Base-by-base conservation (phyloP, 2,113 vertebrate species). In the Ceyx melanurus region DNA sequence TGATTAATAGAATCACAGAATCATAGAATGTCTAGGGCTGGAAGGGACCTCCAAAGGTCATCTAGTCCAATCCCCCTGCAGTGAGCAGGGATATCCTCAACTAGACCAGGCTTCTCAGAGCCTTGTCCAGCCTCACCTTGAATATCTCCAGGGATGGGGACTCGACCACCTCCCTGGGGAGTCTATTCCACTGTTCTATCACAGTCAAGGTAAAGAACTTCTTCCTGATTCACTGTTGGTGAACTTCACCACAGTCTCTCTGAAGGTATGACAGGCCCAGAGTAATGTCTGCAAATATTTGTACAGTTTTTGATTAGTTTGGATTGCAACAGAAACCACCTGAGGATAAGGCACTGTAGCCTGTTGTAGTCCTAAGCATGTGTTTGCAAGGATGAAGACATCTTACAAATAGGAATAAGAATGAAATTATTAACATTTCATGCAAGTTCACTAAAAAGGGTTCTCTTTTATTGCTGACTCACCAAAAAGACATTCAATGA, bases 401-500 rank as follows among this genome's bases (percentile, higher is more conserved):
- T 58, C 35, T 85, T 93, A 29, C 46, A 72, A 54, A 15, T 6
- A 28, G 50, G 70, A 90, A 35, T 5, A 13, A 76, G 64, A 35
- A 54, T 53, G 65, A 92, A 90, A 54, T 70, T 82, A 87, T 87
- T 89, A 92, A 61, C 12, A 29, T 82, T 90, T 87, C 42, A 28
- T 66, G 31, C 25, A 89, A 58, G 33, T 83, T 70, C 45, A 60
- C 45, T 46, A 35, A 71, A 77, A 91, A 79, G 28, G 11, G 10
- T 77, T 82, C 16, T 85, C 11, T 91, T 83, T 90, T 66, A 66
- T 15, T 71, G 35, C 74, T 92, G 90, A 87, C 26, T 67, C 37
- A 82, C 72, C n/a, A 54, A 62, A 85, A 67, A 91, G n/a, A n/a
- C 43, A 89, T 93, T 92, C 70, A 92, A 61, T 84, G 35, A 42